Conservation (phyloP, 1,140 invertebrate species). For the Drosophila chauvacae region DNA sequence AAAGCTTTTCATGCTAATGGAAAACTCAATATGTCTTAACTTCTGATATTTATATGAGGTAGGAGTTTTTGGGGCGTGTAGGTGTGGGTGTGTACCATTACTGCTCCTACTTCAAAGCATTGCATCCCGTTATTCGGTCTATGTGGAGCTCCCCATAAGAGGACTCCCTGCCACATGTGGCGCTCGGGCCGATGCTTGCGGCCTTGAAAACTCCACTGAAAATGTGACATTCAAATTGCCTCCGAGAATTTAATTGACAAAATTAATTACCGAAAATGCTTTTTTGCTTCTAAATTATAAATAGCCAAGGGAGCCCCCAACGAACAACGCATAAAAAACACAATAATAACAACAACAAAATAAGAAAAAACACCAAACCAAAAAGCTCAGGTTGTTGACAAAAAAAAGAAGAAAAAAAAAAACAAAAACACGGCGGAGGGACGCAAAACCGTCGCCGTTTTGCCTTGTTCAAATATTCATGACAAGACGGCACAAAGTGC, state of each 20-base stretch:
- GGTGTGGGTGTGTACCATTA: neutral
- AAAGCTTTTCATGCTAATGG: constrained; percentile 77
- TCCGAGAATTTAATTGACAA: constrained; percentile 43
- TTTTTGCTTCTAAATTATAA: constrained; percentile 51
- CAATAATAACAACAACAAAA: constrained; percentile 25
- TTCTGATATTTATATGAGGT: constrained; percentile 47
- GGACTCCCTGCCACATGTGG: constrained; percentile 13
- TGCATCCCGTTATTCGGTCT: constrained; percentile 13
- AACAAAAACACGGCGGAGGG: constrained; percentile 25
- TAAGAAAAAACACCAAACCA: constrained; percentile 19
- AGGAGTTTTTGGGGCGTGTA: neutral
- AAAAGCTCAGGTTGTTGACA: constrained; percentile 62
- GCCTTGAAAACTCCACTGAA: constrained; percentile 10
- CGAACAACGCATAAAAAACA: constrained; percentile 19
- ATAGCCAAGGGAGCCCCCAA: constrained; percentile 39
- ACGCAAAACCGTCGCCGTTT: constrained; percentile 64
- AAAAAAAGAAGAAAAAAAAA: constrained; percentile 21
- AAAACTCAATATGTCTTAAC: constrained; percentile 65
- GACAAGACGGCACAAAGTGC: constrained; percentile 76
- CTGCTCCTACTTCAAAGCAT: constrained; percentile 11
- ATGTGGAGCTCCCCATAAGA: constrained; percentile 1
- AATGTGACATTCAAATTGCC: constrained; percentile 18
- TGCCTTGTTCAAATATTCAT: constrained; percentile 80
- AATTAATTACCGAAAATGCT: constrained; percentile 75
- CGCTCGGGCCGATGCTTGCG: neutral